Percentiles rank a stretch among this genome's conserved stretches.
These are phyloP conservation scores for Drosophila carrolli DNA, from an alignment of 1,140 invertebrate species.

Conservation along the genomic window DNA sequence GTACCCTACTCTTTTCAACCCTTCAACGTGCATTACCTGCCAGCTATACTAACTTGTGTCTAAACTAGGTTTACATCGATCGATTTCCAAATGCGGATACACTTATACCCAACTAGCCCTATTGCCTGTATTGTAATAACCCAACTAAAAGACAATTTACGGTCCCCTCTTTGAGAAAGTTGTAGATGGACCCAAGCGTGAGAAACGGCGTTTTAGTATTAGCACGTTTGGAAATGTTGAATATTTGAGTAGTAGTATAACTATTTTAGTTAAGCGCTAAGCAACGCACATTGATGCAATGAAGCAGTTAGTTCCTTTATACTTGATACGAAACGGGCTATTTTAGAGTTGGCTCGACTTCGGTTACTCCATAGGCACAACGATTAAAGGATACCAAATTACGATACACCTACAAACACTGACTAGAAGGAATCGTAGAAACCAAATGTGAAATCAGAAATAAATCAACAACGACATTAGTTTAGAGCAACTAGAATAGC, in stretches of 20 bases:
- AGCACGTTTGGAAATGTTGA: constrained; percentile 25
- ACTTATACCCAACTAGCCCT: constrained; percentile 23
- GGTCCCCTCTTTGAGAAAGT: constrained; percentile 28
- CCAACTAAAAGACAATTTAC: constrained; percentile 33
- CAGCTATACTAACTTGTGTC: constrained; percentile 57
- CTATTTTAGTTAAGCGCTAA: constrained; percentile 28
- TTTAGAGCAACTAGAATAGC: constrained; percentile 75
- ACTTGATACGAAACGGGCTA: constrained; percentile 17
- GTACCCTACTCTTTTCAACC: constrained; percentile 39
- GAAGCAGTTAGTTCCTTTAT: constrained; percentile 37
- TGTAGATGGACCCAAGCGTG: neutral
- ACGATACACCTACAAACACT: constrained; percentile 35
- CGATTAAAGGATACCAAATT: constrained; percentile 53
- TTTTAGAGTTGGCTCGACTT: constrained; percentile 28
- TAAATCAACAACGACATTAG: constrained; percentile 83
- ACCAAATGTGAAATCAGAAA: constrained; percentile 58
- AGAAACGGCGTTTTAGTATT: constrained; percentile 27
- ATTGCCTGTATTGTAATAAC: constrained; percentile 35
- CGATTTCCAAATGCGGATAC: constrained; percentile 22
- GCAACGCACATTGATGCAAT: constrained; percentile 38
- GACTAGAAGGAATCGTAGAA: constrained; percentile 47
- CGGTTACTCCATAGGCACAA: constrained; percentile 54
- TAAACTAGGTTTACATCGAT: constrained; percentile 57
- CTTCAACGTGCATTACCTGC: constrained; percentile 70
- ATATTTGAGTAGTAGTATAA: constrained; percentile 32